These are phyloP conservation scores for Columba guinea DNA, from an alignment of 2,797 vertebrate species.

Conservation along the genomic window DNA sequence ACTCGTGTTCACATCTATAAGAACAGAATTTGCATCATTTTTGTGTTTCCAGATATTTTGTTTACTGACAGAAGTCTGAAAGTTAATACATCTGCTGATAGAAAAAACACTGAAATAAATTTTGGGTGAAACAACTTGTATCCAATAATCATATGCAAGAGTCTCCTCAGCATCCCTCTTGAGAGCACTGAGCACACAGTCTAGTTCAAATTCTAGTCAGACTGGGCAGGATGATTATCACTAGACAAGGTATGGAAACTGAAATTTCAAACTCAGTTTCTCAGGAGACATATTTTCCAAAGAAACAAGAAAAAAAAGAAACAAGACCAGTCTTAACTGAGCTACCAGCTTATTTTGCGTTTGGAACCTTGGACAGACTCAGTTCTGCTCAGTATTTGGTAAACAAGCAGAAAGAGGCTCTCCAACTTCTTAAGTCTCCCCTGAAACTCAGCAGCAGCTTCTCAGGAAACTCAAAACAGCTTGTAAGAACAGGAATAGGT, in stretches of 20 bases:
- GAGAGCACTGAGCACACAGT: neutral
- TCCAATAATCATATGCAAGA: neutral
- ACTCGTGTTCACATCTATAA: neutral
- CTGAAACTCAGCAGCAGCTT: neutral
- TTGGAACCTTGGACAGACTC: neutral
- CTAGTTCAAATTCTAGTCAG: neutral
- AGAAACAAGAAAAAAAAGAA: neutral
- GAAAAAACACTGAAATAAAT: neutral
- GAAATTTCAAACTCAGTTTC: neutral
- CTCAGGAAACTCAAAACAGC: neutral
- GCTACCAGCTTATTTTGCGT: neutral
- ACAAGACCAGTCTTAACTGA: neutral
- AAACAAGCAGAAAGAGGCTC: neutral
- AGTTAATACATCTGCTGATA: neutral
- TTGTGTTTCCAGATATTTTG: neutral
- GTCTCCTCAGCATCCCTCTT: neutral
- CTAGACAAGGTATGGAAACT: neutral
- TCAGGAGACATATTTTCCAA: neutral
- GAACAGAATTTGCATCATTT: neutral
- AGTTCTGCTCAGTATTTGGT: neutral
- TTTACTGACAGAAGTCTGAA: neutral
- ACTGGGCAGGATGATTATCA: neutral
- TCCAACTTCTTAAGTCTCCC: neutral
- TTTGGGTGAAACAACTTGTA: neutral
- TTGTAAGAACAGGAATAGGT: neutral